Percentiles rank a stretch among this genome's conserved stretches.
phyloP scores from a whole-genome alignment of 2,797 vertebrate genomes.

The Xyrichtys novacula region DNA sequence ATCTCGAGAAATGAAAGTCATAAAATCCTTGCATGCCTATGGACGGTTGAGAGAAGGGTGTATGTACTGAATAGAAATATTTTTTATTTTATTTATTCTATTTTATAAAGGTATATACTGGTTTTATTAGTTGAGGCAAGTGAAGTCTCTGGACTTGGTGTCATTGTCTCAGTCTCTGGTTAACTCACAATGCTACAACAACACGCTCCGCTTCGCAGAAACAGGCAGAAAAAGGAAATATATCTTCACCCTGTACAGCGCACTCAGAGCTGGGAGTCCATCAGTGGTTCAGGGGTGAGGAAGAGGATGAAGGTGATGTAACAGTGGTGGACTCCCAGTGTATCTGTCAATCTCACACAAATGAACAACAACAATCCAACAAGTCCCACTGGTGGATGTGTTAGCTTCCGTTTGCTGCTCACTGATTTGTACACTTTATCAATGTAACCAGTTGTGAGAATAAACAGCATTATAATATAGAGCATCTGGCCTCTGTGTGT shows the following conservation, averaged over 20 bases:
- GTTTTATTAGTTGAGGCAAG: slow-evolving; percentile 86
- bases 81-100: slow-evolving; percentile 99
- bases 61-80: slow-evolving; percentile 89
- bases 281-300: slow-evolving; percentile 22
- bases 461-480: slow-evolving; percentile 88
- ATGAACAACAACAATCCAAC: slow-evolving; percentile 53
- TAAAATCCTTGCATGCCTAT: slow-evolving; percentile 87
- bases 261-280: slow-evolving; percentile 55
- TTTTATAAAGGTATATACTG: slow-evolving; percentile 95
- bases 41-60: slow-evolving; percentile 72
- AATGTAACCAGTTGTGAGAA: slow-evolving; percentile 95
- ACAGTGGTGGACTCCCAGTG: slow-evolving; percentile 45
- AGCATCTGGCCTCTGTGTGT: slow-evolving; percentile 11
- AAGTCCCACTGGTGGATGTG: slow-evolving; percentile 76
- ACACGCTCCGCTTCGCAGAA: slow-evolving; percentile 67
- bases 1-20: slow-evolving; percentile 77
- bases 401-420: slow-evolving; percentile 85
- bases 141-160: slow-evolving; percentile 76
- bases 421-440: slow-evolving; percentile 90
- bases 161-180: slow-evolving; percentile 69
- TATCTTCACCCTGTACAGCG: slow-evolving; percentile 71
- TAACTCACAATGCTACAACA: slow-evolving; percentile 67
- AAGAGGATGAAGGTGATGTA: not conserved
- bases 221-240: slow-evolving; percentile 47
- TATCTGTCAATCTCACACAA: slow-evolving; percentile 65